A percentile compares a stretch with the other conserved stretches of the same genome.
These are phyloP conservation scores for Glyptemys insculpta DNA, from an alignment of 2,797 vertebrate genomes.

Conservation along the genomic window DNA sequence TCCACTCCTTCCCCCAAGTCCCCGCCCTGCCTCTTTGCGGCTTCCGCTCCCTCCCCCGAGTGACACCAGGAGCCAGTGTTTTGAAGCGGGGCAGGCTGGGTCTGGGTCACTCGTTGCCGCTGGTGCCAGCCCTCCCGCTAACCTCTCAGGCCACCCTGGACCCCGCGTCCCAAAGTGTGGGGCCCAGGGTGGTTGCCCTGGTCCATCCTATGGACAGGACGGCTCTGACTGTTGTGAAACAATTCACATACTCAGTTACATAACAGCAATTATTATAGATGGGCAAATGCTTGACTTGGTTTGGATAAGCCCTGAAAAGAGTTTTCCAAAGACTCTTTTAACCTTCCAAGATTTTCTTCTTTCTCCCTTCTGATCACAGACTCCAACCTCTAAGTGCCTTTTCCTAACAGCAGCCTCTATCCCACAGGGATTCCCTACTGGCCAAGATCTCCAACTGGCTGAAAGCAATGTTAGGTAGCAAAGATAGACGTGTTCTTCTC, in stretches of 20 bases:
- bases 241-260: neutral
- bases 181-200: no score
- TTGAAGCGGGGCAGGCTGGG: no score
- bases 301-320: neutral
- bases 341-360: neutral
- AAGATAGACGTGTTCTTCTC: neutral
- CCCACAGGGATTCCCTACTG: fast-evolving
- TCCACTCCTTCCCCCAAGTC: no score
- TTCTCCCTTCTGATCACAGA: neutral
- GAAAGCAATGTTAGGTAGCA: neutral
- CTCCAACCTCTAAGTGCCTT: neutral
- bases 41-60: no score
- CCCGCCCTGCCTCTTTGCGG: no score
- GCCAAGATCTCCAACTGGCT: neutral
- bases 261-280: neutral
- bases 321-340: neutral
- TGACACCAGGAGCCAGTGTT: no score
- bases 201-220: no score
- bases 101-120: no score
- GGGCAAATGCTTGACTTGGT: neutral
- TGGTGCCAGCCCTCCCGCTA: no score
- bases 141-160: no score
- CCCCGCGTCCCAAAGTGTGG: no score
- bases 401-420: neutral
- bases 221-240: neutral